Percentiles rank a stretch among this genome's conserved stretches.
These are phyloP conservation scores for Ophioninae sp. DNA, from an alignment of 2,888 invertebrate species.

Conservation along the genomic window DNA sequence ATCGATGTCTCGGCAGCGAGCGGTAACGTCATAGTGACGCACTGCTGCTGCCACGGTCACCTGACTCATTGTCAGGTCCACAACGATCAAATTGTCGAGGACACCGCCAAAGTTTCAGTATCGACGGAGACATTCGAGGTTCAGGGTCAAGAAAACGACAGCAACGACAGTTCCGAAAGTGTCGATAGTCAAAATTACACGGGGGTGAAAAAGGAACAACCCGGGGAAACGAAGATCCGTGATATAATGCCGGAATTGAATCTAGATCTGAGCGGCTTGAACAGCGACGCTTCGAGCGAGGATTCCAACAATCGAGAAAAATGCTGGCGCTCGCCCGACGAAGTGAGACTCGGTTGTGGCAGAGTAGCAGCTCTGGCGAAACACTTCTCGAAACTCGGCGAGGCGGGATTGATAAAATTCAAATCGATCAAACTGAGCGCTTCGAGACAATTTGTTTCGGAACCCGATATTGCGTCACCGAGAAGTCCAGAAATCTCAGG, in stretches of 20 bases:
- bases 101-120: not conserved
- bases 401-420: slow-evolving; percentile 77
- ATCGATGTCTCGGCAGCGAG: slow-evolving; percentile 21
- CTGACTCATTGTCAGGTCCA: slow-evolving; percentile 54
- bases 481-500: slow-evolving; percentile 60
- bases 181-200: slow-evolving; percentile 51
- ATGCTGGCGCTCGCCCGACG: slow-evolving; percentile 88
- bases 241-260: slow-evolving; percentile 76
- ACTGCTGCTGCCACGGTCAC: slow-evolving; percentile 60
- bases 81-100: not conserved
- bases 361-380: slow-evolving; percentile 88
- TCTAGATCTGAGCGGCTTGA: slow-evolving; percentile 78
- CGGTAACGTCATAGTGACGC: slow-evolving; percentile 41
- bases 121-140: not conserved
- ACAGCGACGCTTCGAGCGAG: slow-evolving; percentile 73
- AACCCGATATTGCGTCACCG: slow-evolving; percentile 78
- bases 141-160: slow-evolving; percentile 43
- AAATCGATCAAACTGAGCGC: slow-evolving; percentile 71
- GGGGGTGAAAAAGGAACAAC: slow-evolving; percentile 18
- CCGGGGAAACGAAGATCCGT: slow-evolving; percentile 64
- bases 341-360: slow-evolving; percentile 86
- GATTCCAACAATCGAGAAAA: slow-evolving; percentile 78
- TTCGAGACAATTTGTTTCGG: slow-evolving; percentile 76
- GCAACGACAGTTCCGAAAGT: slow-evolving; percentile 53
- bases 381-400: slow-evolving; percentile 83